These are phyloP conservation scores for Dendrolimus houi DNA, from an alignment of 2,888 invertebrate genomes.

Conservation along the genomic window DNA sequence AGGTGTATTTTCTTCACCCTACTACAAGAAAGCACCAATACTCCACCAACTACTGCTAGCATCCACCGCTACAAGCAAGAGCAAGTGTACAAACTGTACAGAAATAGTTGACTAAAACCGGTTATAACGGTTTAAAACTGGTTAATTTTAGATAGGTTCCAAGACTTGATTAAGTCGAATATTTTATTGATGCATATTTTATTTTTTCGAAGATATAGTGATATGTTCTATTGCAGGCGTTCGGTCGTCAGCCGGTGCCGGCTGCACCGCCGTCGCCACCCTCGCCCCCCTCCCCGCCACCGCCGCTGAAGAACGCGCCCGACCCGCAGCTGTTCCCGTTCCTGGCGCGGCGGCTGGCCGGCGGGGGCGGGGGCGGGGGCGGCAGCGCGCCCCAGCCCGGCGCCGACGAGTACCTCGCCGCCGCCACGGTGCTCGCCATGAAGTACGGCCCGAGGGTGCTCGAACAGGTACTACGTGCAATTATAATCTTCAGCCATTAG, in stretches of 20 bases:
- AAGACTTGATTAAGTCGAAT: no score
- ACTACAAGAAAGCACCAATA: no score
- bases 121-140: no score
- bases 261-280: conserved; percentile 16
- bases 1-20: no score
- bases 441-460: conserved; percentile 87
- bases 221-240: conserved; percentile 71
- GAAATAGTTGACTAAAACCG: no score
- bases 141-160: no score
- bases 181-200: no score
- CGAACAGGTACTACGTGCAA: conserved; percentile 40
- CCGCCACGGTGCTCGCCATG: conserved; percentile 91
- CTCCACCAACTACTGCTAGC: no score
- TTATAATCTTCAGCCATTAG: no score
- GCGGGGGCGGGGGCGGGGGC: conserved; percentile 15
- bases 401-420: conserved; percentile 87
- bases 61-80: no score
- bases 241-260: conserved; percentile 91
- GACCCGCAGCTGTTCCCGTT: conserved; percentile 90
- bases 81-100: no score
- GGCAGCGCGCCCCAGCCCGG: conserved; percentile 37
- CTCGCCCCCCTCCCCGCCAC: conserved; percentile 12
- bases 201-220: no score
- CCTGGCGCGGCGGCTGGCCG: conserved; percentile 82
- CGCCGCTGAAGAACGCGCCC: conserved; percentile 53